Conservation (phyloP, 2,113 vertebrate species). For the Paralichthys olivaceus region DNA sequence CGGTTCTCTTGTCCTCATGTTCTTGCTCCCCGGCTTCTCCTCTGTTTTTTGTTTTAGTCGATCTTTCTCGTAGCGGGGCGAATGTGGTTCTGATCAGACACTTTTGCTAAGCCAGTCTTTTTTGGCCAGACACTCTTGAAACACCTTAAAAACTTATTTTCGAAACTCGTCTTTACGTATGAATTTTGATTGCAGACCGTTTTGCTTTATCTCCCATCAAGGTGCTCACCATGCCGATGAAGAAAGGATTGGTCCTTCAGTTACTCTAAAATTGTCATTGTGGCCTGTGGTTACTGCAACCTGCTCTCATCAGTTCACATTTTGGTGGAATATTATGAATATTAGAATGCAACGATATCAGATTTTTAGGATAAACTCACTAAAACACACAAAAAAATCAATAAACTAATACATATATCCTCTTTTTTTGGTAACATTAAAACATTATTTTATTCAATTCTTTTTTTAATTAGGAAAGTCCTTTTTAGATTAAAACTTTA, state of each 20-base stretch:
- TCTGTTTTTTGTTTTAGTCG: constrained; percentile 26
- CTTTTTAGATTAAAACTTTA: too few relatives aligned
- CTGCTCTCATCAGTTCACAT: not conserved
- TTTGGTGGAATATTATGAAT: not conserved
- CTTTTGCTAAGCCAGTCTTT: constrained; percentile 45
- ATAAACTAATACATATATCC: too few relatives aligned
- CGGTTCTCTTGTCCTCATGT: constrained; percentile 19
- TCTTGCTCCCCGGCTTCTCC: constrained; percentile 15
- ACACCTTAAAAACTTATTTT: too few relatives aligned
- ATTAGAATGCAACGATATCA: not conserved
- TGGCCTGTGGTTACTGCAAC: not conserved
- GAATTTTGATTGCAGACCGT: constrained; percentile 7
- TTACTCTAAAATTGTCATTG: not conserved
- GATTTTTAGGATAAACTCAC: too few relatives aligned
- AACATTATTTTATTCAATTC: too few relatives aligned
- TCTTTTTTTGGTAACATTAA: too few relatives aligned
- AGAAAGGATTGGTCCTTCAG: not conserved
- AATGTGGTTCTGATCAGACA: constrained; percentile 63
- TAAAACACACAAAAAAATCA: too few relatives aligned
- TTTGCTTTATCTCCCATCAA: not conserved
- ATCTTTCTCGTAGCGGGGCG: constrained; percentile 32
- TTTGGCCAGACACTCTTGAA: constrained; percentile 50
- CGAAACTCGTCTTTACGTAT: too few relatives aligned
- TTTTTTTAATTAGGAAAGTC: too few relatives aligned
- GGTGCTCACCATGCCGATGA: not conserved